Base-by-base conservation (phyloP, 2,113 vertebrate species). In the Eclectus roratus region DNA sequence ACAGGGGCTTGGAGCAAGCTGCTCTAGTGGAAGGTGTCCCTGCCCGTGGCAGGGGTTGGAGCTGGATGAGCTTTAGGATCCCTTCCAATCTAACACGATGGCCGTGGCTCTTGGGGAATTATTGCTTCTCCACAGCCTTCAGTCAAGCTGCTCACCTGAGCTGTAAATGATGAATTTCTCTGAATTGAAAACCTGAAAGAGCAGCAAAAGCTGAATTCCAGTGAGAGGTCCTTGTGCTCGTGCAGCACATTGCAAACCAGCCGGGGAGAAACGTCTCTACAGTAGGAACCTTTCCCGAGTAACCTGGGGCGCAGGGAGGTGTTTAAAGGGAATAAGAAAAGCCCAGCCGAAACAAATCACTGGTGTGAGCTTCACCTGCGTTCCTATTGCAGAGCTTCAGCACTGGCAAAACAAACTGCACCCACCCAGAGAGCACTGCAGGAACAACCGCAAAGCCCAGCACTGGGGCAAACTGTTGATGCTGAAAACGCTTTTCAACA, bases 51-150 rank as follows among this genome's bases (percentile, higher is more conserved):
- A 55, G 53, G 7, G 17, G 31, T 20, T n/a, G 33, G 33, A 58
- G 1, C 33, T 23, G 19, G 20, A 15, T 3, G 55, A n/a, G 20
- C 9, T 58, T n/a, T 4, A 58, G 15, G 55, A 9, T n/a, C 55
- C 33, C 55, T n/a, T 58, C 55, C 33, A 21, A 56, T 31, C 53
- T 19, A 33, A 56, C 15, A 9, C 25, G 1, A 0, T 9, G 19
- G 31, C 58, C 18, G 0, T 0, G 37, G 20, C 9, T 74, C 27
- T n/a, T 31, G 6, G 23, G 28, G 20, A 25, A 74, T 2, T 0
- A 1, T 11, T 35, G n/a, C 43, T 93, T 76, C 47, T 56, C 23
- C 35, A 14, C 37, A 3, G 2, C 76, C 39, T 7, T 10, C 71
- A 61, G 79, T n/a, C 56, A 27, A 31, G 53, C 91, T 49, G 83